Evolutionary conservation across 2,113 vertebrate species (phyloP).

Genomic region (Calonectris borealis): DNA sequence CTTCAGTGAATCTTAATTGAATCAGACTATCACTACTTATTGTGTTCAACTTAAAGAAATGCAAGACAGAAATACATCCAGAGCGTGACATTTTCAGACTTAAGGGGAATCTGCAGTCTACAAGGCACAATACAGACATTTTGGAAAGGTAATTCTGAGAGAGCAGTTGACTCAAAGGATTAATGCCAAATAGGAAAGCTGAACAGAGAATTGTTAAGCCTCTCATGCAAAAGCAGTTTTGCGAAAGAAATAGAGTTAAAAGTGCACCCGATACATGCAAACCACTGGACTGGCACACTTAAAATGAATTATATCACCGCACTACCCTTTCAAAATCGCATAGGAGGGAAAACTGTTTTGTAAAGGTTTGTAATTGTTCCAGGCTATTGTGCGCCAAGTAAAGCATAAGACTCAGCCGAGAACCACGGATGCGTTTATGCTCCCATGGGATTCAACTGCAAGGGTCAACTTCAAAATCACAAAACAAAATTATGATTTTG

Average conservation of each 20-base stretch:
- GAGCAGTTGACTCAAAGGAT: constrained; percentile 17
- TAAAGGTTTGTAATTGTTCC: not conserved
- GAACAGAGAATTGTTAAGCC: constrained; percentile 2
- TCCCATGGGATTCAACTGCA: not conserved
- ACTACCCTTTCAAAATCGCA: not conserved
- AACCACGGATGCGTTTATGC: not conserved
- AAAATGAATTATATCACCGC: not conserved
- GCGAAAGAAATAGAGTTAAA: not conserved
- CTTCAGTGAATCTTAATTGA: not conserved
- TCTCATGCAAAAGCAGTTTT: constrained; percentile 50
- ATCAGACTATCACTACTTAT: not conserved
- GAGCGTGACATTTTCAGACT: not conserved
- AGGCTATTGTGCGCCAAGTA: not conserved
- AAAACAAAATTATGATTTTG: not conserved
- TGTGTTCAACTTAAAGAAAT: not conserved
- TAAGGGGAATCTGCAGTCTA: not conserved
- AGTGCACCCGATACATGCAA: not conserved
- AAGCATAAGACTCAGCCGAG: not conserved
- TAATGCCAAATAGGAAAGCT: constrained; percentile 33
- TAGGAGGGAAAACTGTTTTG: not conserved
- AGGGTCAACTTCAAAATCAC: not conserved
- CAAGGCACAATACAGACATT: not conserved
- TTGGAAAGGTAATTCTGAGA: not conserved
- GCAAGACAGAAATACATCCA: not conserved
- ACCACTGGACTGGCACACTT: not conserved